Percentiles rank a stretch among this genome's conserved stretches.
These are phyloP conservation scores for Anniella stebbinsi DNA, from an alignment of 2,797 vertebrate genomes.

Conservation along the genomic window DNA sequence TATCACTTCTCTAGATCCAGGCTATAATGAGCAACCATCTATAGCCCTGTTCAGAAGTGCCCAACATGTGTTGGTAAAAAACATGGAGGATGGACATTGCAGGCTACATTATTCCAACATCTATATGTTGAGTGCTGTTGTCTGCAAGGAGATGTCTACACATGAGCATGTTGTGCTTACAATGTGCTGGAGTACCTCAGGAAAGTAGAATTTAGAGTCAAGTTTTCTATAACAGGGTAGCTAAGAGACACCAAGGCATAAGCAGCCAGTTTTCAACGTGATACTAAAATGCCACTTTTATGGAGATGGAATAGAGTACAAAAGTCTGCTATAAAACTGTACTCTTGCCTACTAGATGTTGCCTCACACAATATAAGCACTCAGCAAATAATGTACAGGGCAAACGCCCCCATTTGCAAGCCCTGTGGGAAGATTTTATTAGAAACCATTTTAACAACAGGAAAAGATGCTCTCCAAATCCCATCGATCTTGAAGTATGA, in stretches of 20 bases:
- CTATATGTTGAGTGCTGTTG: no score
- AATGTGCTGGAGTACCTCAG: neutral
- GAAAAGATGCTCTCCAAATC: constrained; percentile 36
- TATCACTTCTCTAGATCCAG: no score
- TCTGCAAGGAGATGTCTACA: no score
- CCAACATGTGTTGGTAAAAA: no score
- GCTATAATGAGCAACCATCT: no score
- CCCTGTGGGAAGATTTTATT: constrained; percentile 7
- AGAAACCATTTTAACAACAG: constrained; percentile 10
- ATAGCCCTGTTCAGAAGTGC: no score
- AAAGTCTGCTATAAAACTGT: neutral
- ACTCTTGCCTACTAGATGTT: neutral
- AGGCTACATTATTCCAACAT: no score
- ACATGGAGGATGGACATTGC: no score
- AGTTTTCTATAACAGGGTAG: fast-evolving
- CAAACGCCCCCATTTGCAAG: constrained; percentile 18
- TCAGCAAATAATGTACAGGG: neutral
- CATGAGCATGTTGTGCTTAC: neutral
- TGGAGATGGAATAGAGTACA: neutral
- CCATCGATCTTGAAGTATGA: neutral
- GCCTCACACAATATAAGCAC: neutral
- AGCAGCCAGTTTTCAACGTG: neutral
- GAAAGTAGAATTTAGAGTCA: neutral
- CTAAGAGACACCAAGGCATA: neutral
- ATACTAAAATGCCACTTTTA: constrained; percentile 13